Percentiles rank a stretch among this genome's conserved stretches.
Conservation (phyloP, 2,888 invertebrate genomes). For the Herminia tarsipennalis region DNA sequence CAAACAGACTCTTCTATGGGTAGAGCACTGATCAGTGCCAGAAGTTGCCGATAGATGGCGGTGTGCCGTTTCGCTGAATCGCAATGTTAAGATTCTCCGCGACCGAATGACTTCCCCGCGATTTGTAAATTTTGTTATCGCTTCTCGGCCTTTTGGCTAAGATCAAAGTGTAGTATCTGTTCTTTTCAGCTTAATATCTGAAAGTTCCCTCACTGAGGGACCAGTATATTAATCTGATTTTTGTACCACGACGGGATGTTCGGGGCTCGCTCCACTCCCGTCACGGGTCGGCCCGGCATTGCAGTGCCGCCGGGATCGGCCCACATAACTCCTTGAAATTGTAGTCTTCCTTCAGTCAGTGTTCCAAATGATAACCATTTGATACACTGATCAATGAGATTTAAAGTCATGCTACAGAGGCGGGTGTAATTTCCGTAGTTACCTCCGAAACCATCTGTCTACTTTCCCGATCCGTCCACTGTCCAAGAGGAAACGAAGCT, state of each 20-base stretch:
- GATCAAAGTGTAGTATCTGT: slow-evolving; percentile 6
- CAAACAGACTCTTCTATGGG: too few species aligned
- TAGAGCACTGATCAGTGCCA: too few species aligned
- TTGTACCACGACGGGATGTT: slow-evolving; percentile 72
- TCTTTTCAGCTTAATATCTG: slow-evolving; percentile 6
- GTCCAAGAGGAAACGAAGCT: too few species aligned
- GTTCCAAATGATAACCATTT: too few species aligned
- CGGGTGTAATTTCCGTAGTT: too few species aligned
- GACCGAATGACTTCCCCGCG: slow-evolving; percentile 14
- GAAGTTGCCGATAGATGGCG: slow-evolving; percentile 32
- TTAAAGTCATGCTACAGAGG: too few species aligned
- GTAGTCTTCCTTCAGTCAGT: too few species aligned
- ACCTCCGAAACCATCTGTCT: too few species aligned
- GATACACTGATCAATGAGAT: too few species aligned
- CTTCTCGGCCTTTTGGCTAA: slow-evolving; percentile 82
- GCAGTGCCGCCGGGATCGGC: slow-evolving; percentile 87
- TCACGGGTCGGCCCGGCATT: slow-evolving; percentile 89
- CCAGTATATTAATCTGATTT: slow-evolving; percentile 85
- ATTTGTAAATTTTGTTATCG: slow-evolving; percentile 48
- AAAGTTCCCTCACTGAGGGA: slow-evolving; percentile 74
- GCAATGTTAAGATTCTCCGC: slow-evolving; percentile 37
- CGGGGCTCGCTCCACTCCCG: slow-evolving; percentile 53
- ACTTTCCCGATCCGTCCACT: too few species aligned
- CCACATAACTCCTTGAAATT: slow-evolving; percentile 18
- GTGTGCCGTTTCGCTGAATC: slow-evolving; percentile 21